Evolutionary conservation across 1,140 invertebrate genomes (phyloP), one percentile per base, ranked within the genome.

Genomic region (Gryon sp.): DNA sequence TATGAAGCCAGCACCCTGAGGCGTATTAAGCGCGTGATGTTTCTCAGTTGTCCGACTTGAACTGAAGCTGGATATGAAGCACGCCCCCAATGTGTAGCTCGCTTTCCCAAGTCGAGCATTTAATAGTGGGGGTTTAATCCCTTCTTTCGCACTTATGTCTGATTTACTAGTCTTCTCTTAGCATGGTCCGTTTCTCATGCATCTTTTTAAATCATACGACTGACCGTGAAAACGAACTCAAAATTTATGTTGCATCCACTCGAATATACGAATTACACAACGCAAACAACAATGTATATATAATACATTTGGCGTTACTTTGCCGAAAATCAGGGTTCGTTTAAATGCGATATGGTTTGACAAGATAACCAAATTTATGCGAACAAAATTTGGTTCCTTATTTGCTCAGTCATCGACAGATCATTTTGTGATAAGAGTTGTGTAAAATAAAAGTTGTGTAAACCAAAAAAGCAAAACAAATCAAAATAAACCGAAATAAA

Each of bases 121-220:
- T 83, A 85, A 86, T 86, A 86, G 86, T 87, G 85, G 87, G 85
- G 85, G 84, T 83, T 80, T 82, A 63, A 86, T 86, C 84, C 84
- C 86, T 87, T 87, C 85, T 86, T 88, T 86, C 80, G 81, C 83
- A 80, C 78, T 82, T 82, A 74, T 76, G 76, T 82, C 80, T 80
- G 74, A 80, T 80, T 63, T 76, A 75, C 55, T 78, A 52, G 60
- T 65, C 41, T 50, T 59, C 48, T 22, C 14, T 22, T 34, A 68
- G 40, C 59, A 57, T 73, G 38, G 34, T 68, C 57, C 59, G 55
- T 74, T 74, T 73, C 55, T 63, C 66, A 76, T 68, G 72, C 63
- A 69, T 77, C 66, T 60, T 70, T 63, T 63, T 66, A 68, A 79
- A 68, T 68, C 66, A 77, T 50, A 73, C 57, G 66, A 78, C 63